Conservation (phyloP, 2,797 vertebrate species). For the Sebastes vulpes region DNA sequence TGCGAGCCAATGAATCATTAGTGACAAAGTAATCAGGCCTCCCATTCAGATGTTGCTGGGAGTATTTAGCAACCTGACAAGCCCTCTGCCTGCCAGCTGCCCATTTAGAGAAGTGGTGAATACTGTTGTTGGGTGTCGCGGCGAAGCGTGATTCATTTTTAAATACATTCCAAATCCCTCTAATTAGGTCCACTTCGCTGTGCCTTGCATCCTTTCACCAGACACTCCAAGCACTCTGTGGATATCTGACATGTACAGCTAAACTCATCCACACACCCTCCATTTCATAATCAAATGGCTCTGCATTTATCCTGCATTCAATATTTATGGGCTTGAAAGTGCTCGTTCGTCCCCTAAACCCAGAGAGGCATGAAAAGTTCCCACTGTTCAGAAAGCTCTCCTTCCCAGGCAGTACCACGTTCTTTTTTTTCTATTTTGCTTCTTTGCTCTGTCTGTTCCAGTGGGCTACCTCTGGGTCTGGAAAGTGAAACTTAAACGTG, state of each 20-base stretch:
- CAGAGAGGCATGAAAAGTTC: conserved; percentile 48
- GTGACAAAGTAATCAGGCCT: conserved; percentile 74
- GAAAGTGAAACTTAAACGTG: too few relatives aligned
- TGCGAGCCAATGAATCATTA: conserved; percentile 67
- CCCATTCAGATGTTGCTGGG: conserved; percentile 66
- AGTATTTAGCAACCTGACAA: conserved; percentile 54
- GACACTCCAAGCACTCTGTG: conserved; percentile 57
- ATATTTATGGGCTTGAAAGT: conserved; percentile 72
- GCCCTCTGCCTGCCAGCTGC: conserved; percentile 70
- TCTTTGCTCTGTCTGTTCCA: not conserved
- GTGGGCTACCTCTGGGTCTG: too few relatives aligned
- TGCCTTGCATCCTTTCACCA: conserved; percentile 55
- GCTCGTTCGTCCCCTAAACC: conserved; percentile 39
- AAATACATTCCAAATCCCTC: conserved; percentile 59
- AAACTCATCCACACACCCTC: conserved; percentile 52
- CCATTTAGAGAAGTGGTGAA: conserved; percentile 67
- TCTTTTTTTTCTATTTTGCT: not conserved
- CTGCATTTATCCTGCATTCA: conserved; percentile 68
- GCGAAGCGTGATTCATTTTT: conserved; percentile 67
- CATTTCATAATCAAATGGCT: conserved; percentile 65
- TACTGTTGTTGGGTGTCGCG: conserved; percentile 54
- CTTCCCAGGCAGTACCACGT: not conserved
- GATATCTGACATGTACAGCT: conserved; percentile 39
- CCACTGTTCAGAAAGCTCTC: conserved; percentile 1
- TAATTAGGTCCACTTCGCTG: conserved; percentile 74